A percentile compares a stretch with the other conserved stretches of the same genome.
These are phyloP conservation scores for Philaenus spumarius DNA, from an alignment of 1,140 invertebrate genomes.

Conservation along the genomic window DNA sequence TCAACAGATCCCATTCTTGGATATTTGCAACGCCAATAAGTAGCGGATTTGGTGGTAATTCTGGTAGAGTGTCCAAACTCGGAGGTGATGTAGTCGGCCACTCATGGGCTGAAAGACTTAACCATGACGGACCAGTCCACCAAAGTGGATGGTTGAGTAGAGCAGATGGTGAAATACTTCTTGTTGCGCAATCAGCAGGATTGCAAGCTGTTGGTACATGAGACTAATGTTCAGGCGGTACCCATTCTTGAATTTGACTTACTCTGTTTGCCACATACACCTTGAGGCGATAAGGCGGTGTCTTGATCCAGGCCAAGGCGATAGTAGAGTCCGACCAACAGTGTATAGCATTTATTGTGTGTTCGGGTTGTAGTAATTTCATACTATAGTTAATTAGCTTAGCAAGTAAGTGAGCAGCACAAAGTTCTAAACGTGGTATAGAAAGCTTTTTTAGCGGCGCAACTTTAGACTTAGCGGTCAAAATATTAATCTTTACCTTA, in stretches of 20 bases:
- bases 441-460: conserved; percentile 5
- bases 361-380: not conserved
- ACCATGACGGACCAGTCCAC: conserved; percentile 14
- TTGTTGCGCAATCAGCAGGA: conserved; percentile 32
- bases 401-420: not conserved
- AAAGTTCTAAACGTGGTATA: not conserved
- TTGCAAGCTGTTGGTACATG: conserved; percentile 27
- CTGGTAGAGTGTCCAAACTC: no score
- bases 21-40: no score
- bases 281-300: conserved; percentile 9
- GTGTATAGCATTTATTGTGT: not conserved
- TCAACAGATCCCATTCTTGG: no score
- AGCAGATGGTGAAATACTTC: conserved; percentile 20
- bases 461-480: conserved; percentile 7
- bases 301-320: conserved; percentile 11
- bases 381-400: conserved; percentile 5
- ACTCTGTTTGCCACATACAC: conserved; percentile 15
- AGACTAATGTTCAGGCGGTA: conserved; percentile 19
- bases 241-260: conserved; percentile 3
- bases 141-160: conserved; percentile 10
- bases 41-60: no score
- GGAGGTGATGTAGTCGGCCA: not conserved
- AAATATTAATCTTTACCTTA: no score
- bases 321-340: conserved; percentile 17
- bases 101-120: not conserved